Evolutionary conservation across 1,140 invertebrate species (phyloP), one percentile per base, ranked within the genome.

Genomic region (Zaprionus taronus): DNA sequence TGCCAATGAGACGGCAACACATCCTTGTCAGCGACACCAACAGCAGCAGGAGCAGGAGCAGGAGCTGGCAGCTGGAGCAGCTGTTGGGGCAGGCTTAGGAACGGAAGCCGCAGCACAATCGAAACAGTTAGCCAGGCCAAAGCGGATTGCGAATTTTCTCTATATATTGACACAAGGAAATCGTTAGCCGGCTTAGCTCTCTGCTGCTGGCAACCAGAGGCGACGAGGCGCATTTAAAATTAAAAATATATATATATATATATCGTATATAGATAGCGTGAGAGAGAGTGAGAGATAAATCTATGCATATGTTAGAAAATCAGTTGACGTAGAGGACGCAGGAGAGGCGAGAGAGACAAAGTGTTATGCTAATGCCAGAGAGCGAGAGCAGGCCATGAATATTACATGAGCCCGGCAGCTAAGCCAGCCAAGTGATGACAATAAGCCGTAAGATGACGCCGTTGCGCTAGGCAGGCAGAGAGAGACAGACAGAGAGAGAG

Each of bases 141-240:
- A 90, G 89, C 85, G 81, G 85, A 90, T 90, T 90, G 72, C 53
- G 79, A 90, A 78, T 90, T 85, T 74, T 73, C 69, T 74, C 69
- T 74, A 75, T 91, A 90, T 90, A 90, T 90, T 90, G 86, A 90
- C 86, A 91, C 77, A 90, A 80, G 86, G 86, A 91, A 90, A 90
- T 86, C 86, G 86, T 90, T 86, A 91, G 83, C 82, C 87, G 80
- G 86, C 82, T 90, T 83, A 91, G 82, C 69, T 63, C n/a, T 34
- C 31, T 34, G 31, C 31, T 11, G 70, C 77, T 69, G 62, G 58
- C 63, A 64, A 51, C n/a, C 62, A 72, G 56, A 38, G 57, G 12
- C 47, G 26, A 34, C 24, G 22, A 55, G 61, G 51, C 65, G 44
- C 62, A 89, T 90, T 89, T 89, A 81, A 89, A 87, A 89, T 89